Conservation (phyloP, 35 echinoderm and acorn worm genomes). For the Apostichopus parvimensis region DNA sequence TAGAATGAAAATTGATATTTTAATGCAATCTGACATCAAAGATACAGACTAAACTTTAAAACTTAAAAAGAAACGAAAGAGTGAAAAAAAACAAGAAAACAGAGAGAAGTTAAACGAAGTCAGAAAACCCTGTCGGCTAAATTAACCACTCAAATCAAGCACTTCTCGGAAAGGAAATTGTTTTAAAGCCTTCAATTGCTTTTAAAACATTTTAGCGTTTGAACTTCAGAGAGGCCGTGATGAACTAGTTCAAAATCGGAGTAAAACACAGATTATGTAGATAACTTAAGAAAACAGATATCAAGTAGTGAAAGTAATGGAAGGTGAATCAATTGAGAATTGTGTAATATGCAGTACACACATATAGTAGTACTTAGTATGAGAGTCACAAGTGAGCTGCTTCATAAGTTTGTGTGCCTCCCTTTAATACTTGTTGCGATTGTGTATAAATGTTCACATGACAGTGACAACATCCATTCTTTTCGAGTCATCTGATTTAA, state of each 20-base stretch:
- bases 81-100: neutral
- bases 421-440: too few relatives aligned
- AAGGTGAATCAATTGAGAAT: too few relatives aligned
- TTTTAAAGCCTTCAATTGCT: neutral
- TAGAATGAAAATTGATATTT: neutral
- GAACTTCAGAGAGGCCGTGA: neutral
- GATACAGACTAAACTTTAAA: too few relatives aligned
- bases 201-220: neutral
- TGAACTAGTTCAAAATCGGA: neutral
- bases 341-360: too few relatives aligned
- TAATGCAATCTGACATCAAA: neutral
- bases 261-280: neutral
- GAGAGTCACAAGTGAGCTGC: too few relatives aligned
- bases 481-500: too few relatives aligned
- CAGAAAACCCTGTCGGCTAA: neutral
- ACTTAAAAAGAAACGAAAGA: neutral
- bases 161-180: neutral
- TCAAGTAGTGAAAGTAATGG: too few relatives aligned
- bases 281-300: too few relatives aligned
- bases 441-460: too few relatives aligned
- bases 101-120: neutral
- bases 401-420: too few relatives aligned
- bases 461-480: too few relatives aligned
- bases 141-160: neutral
- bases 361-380: too few relatives aligned